A percentile compares a stretch with the other conserved stretches of the same genome.
Evolutionary conservation across 2,113 vertebrate species (phyloP).

Genomic region (Catharus minimus): DNA sequence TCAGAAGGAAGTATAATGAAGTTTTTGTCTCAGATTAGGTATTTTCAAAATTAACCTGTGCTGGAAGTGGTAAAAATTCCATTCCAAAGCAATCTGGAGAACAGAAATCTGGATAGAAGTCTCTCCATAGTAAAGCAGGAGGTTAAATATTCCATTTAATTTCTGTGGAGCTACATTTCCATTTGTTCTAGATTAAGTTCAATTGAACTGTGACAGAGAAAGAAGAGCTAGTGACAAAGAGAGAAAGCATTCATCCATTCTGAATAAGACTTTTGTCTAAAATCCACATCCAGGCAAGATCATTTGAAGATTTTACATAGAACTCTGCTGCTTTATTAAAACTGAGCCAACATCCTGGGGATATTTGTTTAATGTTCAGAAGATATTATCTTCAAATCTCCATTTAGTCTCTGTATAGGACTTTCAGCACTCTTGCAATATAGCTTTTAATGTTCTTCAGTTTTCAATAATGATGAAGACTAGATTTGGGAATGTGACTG

Average conservation of each 20-base stretch:
- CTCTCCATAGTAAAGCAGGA: neutral
- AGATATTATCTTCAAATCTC: neutral
- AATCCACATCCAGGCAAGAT: neutral
- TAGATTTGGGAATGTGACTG: neutral
- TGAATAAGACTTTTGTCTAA: neutral
- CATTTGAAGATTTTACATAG: neutral
- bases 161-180: neutral
- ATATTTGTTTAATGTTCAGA: neutral
- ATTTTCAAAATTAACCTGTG: neutral
- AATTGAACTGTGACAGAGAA: neutral
- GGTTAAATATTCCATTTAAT: neutral
- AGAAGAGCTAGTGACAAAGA: neutral
- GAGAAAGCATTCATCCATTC: neutral
- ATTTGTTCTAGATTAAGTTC: neutral
- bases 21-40: neutral
- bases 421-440: neutral
- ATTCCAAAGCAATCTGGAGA: neutral
- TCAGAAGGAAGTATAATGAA: neutral
- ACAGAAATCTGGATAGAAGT: neutral
- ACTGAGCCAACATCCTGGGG: neutral
- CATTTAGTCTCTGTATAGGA: neutral
- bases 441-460: neutral
- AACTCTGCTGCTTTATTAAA: neutral
- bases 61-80: neutral
- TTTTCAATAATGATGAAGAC: neutral